Conservation (phyloP, 2,797 vertebrate species). For the Gallinago stenura region DNA sequence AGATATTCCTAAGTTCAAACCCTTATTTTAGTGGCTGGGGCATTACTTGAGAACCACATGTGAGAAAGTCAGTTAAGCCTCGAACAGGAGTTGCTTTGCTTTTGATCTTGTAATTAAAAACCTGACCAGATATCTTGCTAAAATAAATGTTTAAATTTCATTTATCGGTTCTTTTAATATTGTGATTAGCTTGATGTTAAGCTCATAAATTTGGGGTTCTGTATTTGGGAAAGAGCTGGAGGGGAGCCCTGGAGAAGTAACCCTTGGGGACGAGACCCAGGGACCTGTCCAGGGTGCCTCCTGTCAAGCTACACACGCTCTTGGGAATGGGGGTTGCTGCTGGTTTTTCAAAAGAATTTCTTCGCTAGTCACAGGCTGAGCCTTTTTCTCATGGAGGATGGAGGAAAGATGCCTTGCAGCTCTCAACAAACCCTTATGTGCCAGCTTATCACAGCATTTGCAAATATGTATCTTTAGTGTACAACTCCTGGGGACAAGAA, state of each 20-base stretch:
- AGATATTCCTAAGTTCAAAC: background rate
- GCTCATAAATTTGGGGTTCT: too few relatives aligned
- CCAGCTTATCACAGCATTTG: background rate
- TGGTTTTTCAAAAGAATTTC: background rate
- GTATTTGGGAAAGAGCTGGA: background rate
- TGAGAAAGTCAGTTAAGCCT: background rate
- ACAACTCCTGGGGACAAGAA: background rate
- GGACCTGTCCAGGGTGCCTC: background rate
- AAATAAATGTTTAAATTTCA: background rate
- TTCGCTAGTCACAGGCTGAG: background rate
- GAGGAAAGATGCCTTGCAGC: background rate
- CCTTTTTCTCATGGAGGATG: background rate
- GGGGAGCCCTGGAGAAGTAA: background rate
- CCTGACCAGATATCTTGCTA: background rate
- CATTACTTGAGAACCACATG: background rate
- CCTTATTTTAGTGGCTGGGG: background rate
- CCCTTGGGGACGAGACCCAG: background rate
- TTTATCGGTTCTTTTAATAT: background rate
- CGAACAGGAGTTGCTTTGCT: background rate
- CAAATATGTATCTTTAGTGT: background rate
- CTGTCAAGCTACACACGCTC: background rate
- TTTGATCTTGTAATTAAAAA: background rate
- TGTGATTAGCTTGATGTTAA: background rate
- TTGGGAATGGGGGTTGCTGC: background rate
- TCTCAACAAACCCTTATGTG: background rate